phyloP scores from a whole-genome alignment of 2,797 vertebrate genomes.

The Neosalanx taihuensis region DNA sequence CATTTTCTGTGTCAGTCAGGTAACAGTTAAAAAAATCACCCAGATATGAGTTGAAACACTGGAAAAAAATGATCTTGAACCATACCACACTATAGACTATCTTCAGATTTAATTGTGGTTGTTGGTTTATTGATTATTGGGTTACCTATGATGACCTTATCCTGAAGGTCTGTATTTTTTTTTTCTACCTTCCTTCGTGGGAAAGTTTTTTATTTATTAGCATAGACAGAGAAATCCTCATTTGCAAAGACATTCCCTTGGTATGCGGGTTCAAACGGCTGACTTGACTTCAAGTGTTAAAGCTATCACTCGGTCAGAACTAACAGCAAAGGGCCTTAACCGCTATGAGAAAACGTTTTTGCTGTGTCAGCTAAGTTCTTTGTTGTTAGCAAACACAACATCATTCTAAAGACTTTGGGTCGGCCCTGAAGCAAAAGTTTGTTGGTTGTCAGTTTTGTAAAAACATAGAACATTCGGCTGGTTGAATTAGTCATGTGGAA shows the following conservation, averaged over 20 bases:
- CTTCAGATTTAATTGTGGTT: slow-evolving; percentile 12
- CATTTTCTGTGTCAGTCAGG: slow-evolving; percentile 26
- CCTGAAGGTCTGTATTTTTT: slow-evolving; percentile 21
- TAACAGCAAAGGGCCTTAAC: slow-evolving; percentile 37
- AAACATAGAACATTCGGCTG: not conserved
- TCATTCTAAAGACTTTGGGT: slow-evolving; percentile 6
- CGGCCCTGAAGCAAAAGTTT: slow-evolving; percentile 1
- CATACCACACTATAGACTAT: slow-evolving; percentile 23
- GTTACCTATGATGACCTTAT: slow-evolving; percentile 9
- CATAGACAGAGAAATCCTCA: slow-evolving; percentile 16
- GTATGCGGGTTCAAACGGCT: slow-evolving; percentile 26
- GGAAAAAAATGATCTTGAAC: slow-evolving; percentile 28
- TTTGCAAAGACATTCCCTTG: slow-evolving; percentile 30
- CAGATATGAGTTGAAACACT: slow-evolving; percentile 28
- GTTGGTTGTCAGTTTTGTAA: not conserved
- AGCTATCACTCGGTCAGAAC: slow-evolving; percentile 35
- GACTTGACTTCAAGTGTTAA: slow-evolving; percentile 11
- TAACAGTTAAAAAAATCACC: slow-evolving; percentile 8
- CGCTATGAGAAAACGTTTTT: slow-evolving; percentile 40
- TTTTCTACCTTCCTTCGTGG: slow-evolving; percentile 1
- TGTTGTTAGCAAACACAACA: slow-evolving; percentile 21
- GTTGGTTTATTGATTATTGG: slow-evolving; percentile 20
- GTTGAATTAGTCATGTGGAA: not conserved
- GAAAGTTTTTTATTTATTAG: slow-evolving; percentile 19
- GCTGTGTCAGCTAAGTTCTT: slow-evolving; percentile 27